Evolutionary conservation across 2,113 vertebrate genomes (phyloP), one percentile per base, ranked within the genome.

Genomic region (Stomatorhinus ivindoensis): DNA sequence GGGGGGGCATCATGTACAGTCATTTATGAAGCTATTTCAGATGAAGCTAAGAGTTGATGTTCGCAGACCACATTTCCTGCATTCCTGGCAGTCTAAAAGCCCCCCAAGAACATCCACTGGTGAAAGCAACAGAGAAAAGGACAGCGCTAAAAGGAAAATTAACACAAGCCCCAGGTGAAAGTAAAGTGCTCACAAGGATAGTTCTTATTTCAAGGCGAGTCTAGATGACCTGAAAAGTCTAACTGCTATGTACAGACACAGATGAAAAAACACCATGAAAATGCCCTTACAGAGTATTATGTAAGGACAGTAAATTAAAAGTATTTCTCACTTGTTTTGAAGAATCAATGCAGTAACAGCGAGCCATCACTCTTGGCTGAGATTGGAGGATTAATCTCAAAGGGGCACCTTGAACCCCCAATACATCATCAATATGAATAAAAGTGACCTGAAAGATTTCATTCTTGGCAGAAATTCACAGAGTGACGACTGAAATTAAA

Each of bases 401-500:
- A 92, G 90, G 91, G 93, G 94, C 94, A 96, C 95, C 94, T 96
- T 96, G 92, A 92, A 92, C 94, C 89, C 95, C 94, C 93, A 91
- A 94, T 94, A 53, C 93, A 89, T 91, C 92, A 94, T 85, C 51
- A 19, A 46, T 65, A 44, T 88, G 19, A 31, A 31, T 65, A 21
- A n/a, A 65, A 27, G 91, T 92, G 92, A 95, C n/a, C 93, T 94
- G 93, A 95, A 95, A 48, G 89, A 93, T 93, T 46, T 48, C 91
- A 94, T 94, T 93, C 94, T 93, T 94, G 93, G 93, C 95, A 92
- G 91, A 94, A 93, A 96, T 95, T 94, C 94, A 94, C 93, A 96
- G 94, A 95, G 94, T 96, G 96, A 96, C 96, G 95, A 95, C 95
- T 95, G 95, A 95, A 96, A 96, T 96, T 95, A 95, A 55, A 89